Evolutionary conservation across 2,797 vertebrate species (phyloP).

Genomic region (Peromyscus eremicus): DNA sequence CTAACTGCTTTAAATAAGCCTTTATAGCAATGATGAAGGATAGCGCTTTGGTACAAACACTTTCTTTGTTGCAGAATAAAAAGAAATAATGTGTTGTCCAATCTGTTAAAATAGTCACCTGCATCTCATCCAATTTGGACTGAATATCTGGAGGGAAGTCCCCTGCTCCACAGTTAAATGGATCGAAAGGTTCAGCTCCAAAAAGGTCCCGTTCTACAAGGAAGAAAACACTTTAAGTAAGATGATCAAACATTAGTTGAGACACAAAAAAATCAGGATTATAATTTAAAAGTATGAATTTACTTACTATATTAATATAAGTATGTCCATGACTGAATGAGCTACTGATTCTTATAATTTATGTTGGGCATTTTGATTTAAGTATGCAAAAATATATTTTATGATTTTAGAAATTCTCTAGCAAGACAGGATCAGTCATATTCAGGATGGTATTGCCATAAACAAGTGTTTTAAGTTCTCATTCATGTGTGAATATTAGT

Average conservation of each 20-base stretch:
- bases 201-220: conserved; percentile 96
- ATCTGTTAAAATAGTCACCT: conserved; percentile 90
- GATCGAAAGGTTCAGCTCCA: conserved; percentile 98
- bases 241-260: background rate
- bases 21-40: conserved; percentile 30
- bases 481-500: background rate
- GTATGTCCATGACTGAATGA: background rate
- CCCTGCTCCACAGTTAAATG: conserved; percentile 97
- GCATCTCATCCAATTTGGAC: conserved; percentile 99
- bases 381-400: background rate
- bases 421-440: background rate
- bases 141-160: conserved; percentile 99
- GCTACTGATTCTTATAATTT: background rate
- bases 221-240: conserved; percentile 76
- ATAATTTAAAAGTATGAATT: conserved; percentile 1
- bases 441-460: background rate
- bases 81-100: background rate
- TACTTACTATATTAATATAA: background rate
- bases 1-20: conserved; percentile 22
- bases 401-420: background rate
- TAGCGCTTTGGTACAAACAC: background rate
- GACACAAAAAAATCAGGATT: background rate
- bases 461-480: background rate
- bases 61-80: background rate
- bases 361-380: background rate